Base-by-base conservation (phyloP, 2,797 vertebrate genomes). In the Uromys caudimaculatus region DNA sequence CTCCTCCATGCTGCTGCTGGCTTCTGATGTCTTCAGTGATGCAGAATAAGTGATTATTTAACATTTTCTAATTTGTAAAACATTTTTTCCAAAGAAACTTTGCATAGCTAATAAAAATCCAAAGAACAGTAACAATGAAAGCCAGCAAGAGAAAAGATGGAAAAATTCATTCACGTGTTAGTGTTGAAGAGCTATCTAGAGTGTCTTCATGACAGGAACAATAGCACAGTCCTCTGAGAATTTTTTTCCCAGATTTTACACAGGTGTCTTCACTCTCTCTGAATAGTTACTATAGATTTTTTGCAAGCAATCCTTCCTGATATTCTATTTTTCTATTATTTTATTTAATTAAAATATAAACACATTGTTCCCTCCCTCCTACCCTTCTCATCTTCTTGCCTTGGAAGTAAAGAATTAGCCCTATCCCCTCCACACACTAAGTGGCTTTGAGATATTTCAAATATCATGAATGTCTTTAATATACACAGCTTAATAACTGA, bases 81-180 rank as follows among this genome's bases (percentile, higher is more conserved):
- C 27, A 82, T 67, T 91, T 96, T 96, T 97, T 92, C 88, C 87
- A 93, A 86, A 91, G 73, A 38, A n/a, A 76, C 78, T 89, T 93
- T 75, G 47, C 91, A 81, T 89, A 91, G 38, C 35, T 83, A 96
- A 93, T 90, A 90, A 81, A 69, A 17, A 90, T 93, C 32, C 85
- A 90, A 94, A 47, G 67, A 52, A 85, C 10, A 82, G 0, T 7
- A 16, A 88, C 27, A 50, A 35, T 38, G 87, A 69, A 13, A 6
- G 13, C 24, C 38, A 91, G 38, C 69, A 95, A 94, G 95, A 27
- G 19, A 62, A 93, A 44, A 10, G 54, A 3, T 93, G 71, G n/a
- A 94, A 32, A 96, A 69, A 95, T 86, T 62, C n/a, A 88, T 67
- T 83, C 21, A 87, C 93, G 71, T 58, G 44, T 73, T 89, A 91